Base-by-base conservation (phyloP, 2,797 vertebrate species). In the Acanthornis magna region DNA sequence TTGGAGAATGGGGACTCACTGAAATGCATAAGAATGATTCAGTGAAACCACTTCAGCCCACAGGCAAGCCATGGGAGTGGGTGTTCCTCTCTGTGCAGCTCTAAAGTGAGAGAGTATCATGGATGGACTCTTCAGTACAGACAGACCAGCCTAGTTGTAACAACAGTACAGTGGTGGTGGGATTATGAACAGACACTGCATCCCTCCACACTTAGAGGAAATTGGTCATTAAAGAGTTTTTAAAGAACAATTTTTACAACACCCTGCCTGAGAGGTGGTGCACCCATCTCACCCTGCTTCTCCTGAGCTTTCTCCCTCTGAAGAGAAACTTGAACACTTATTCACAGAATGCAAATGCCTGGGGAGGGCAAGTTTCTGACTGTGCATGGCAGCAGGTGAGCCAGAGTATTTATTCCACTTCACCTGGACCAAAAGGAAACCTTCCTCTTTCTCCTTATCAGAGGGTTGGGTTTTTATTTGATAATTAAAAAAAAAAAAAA, bases 321-420 rank as follows among this genome's bases (percentile, higher is more conserved):
- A 92, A 68, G 17, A 60, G 38, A 26, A 62, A 48, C 5, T 42
- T 18, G 34, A 26, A 66, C 51, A 48, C 5, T 42, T 16, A 30
- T 47, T 86, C 50, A 36, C n/a, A 54, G 45, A 30, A 38, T 21
- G 40, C 45, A 67, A 20, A 73, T 7, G 2, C 18, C 22, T n/a
- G 47, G 29, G 4, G 4, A 87, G n/a, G 23, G 13, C 29, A 82
- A 60, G 25, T 70, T 76, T 50, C 68, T 63, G 63, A 70, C 13
- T 4, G 0, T 29, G 36, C 1, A 0, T 4, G 13, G 43, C 55
- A 89, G 40, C 1, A 14, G 32, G 10, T 4, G 7, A 71, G 50
- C n/a, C 43, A 30, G 29, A 74, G 15, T 13, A 32, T 80, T 91
- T 9, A 2, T 60, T 91, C 63, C 26, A 32, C 32, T 70, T 82